These are phyloP conservation scores for Cheirogaleus major DNA, from an alignment of 2,797 vertebrate genomes.

Conservation along the genomic window DNA sequence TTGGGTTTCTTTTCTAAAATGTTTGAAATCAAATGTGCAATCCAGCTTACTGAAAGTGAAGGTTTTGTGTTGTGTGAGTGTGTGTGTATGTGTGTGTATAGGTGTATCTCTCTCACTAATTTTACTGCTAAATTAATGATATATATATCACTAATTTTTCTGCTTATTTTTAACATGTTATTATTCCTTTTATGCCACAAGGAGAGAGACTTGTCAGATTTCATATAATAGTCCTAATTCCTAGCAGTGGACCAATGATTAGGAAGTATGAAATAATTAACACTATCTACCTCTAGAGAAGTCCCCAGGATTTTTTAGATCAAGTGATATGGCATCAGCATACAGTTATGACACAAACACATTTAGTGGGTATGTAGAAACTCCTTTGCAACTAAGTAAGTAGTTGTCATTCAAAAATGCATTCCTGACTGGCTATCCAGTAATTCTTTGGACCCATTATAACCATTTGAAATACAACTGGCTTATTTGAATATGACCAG, in stretches of 20 bases:
- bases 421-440: background rate
- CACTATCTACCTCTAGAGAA: background rate
- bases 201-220: background rate
- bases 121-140: background rate
- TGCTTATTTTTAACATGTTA: background rate
- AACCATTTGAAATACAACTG: background rate
- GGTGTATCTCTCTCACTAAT: background rate
- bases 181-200: background rate
- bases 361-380: background rate
- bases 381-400: background rate
- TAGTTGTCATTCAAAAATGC: background rate
- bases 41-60: background rate
- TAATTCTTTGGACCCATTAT: background rate
- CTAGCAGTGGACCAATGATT: background rate
- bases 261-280: background rate
- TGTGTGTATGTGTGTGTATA: no score
- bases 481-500: background rate
- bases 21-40: background rate
- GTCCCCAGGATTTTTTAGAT: background rate
- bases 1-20: background rate
- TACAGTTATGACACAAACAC: background rate
- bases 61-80: background rate
- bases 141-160: background rate
- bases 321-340: background rate
- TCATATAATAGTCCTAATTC: background rate